These are phyloP conservation scores for Uria lomvia DNA, from an alignment of 2,113 vertebrate species.

Conservation along the genomic window DNA sequence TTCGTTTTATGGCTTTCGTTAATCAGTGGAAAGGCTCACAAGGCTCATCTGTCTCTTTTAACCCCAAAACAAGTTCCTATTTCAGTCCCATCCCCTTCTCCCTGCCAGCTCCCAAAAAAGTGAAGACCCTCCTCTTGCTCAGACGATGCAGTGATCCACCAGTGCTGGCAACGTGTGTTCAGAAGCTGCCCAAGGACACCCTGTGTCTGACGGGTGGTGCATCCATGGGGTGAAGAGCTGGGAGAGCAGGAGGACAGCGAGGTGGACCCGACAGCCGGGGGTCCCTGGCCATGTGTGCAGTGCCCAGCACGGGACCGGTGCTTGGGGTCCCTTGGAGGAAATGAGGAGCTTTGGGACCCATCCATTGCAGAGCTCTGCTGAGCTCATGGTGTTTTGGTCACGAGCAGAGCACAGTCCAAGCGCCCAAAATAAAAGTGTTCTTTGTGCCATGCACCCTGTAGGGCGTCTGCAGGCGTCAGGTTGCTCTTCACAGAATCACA, in stretches of 20 bases:
- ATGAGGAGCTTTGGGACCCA: background rate
- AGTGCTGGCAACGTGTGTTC: background rate
- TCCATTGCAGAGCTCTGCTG: background rate
- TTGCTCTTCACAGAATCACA: background rate
- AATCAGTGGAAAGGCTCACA: background rate
- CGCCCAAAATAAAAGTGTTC: fast-evolving
- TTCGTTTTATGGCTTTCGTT: background rate
- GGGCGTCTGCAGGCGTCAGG: too few relatives aligned
- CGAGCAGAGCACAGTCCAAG: background rate
- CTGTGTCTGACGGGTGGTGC: fast-evolving
- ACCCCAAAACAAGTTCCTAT: background rate
- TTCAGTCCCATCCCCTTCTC: background rate
- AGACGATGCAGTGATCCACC: background rate
- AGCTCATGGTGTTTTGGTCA: background rate
- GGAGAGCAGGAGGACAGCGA: background rate
- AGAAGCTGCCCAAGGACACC: background rate
- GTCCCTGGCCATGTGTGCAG: background rate
- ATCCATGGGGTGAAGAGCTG: fast-evolving
- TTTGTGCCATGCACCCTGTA: background rate
- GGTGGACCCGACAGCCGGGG: background rate
- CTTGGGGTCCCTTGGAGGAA: background rate
- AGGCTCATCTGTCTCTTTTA: background rate
- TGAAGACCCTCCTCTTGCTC: background rate
- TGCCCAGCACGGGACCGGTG: background rate
- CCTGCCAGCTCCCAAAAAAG: background rate